Percentiles rank a stretch among this genome's conserved stretches.
These are phyloP conservation scores for Sturnira hondurensis DNA, from an alignment of 2,113 vertebrate species.

Conservation along the genomic window DNA sequence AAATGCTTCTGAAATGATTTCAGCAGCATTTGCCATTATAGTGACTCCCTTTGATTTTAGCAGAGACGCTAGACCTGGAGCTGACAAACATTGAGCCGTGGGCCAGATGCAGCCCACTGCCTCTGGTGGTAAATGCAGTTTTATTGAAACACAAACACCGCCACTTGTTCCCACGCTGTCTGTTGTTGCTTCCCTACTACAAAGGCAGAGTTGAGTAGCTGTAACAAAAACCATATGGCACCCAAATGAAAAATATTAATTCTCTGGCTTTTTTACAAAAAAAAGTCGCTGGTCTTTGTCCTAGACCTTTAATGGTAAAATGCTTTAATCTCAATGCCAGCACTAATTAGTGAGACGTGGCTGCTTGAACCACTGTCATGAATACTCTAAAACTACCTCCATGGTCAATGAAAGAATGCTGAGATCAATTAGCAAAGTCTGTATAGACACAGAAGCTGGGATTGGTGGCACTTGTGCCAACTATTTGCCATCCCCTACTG, in stretches of 20 bases:
- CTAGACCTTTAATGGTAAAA: neutral
- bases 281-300: neutral
- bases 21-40: neutral
- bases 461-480: neutral
- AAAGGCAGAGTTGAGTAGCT: neutral
- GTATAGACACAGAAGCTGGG: neutral
- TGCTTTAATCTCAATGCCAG: neutral
- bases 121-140: neutral
- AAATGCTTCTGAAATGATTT: neutral
- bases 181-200: neutral
- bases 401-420: neutral
- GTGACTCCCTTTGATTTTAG: neutral
- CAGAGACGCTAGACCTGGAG: neutral
- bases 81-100: neutral
- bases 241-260: neutral
- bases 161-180: neutral
- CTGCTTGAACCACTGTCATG: neutral
- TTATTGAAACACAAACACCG: neutral
- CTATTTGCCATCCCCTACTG: neutral
- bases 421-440: neutral
- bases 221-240: neutral
- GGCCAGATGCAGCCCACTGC: neutral
- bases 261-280: neutral
- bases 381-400: neutral
- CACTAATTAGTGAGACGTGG: neutral